A percentile compares a stretch with the other conserved stretches of the same genome.
Evolutionary conservation across 2,888 invertebrate genomes (phyloP).

Genomic region (Kuschelorhynchus macadamiae): DNA sequence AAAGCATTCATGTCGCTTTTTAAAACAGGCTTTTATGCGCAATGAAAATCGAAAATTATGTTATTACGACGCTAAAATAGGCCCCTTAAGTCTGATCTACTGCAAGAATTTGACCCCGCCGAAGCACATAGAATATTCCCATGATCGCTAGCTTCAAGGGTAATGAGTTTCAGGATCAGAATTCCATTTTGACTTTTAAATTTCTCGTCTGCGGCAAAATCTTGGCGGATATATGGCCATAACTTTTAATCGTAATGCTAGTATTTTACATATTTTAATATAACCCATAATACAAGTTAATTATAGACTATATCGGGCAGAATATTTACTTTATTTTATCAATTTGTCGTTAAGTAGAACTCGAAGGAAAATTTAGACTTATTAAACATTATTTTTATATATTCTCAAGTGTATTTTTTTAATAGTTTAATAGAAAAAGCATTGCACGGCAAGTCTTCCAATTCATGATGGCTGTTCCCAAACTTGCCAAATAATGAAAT

Average conservation of each 20-base stretch:
- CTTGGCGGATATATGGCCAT: conserved; percentile 17
- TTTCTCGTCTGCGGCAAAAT: conserved; percentile 9
- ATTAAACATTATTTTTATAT: too few species aligned
- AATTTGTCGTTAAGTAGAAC: too few species aligned
- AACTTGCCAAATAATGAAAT: too few species aligned
- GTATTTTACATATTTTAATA: conserved; percentile 17
- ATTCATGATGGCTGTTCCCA: too few species aligned
- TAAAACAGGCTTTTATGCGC: conserved; percentile 31
- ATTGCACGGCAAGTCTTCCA: too few species aligned
- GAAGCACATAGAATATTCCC: conserved; percentile 23
- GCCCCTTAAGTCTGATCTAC: conserved; percentile 15
- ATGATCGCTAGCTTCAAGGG: conserved; percentile 1
- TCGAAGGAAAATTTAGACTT: too few species aligned
- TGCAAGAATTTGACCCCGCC: conserved; percentile 19
- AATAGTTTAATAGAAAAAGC: too few species aligned
- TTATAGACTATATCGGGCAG: not conserved
- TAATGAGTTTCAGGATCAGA: conserved; percentile 3
- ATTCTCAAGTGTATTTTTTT: too few species aligned
- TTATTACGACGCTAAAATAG: conserved; percentile 23
- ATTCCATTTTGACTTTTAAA: conserved; percentile 15
- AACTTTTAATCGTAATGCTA: conserved; percentile 10
- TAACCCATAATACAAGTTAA: conserved; percentile 13
- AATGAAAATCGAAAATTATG: conserved; percentile 39
- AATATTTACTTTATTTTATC: too few species aligned
- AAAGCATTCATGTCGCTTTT: conserved; percentile 23